Conservation (phyloP, 2,797 vertebrate genomes). For the Balearica regulorum region DNA sequence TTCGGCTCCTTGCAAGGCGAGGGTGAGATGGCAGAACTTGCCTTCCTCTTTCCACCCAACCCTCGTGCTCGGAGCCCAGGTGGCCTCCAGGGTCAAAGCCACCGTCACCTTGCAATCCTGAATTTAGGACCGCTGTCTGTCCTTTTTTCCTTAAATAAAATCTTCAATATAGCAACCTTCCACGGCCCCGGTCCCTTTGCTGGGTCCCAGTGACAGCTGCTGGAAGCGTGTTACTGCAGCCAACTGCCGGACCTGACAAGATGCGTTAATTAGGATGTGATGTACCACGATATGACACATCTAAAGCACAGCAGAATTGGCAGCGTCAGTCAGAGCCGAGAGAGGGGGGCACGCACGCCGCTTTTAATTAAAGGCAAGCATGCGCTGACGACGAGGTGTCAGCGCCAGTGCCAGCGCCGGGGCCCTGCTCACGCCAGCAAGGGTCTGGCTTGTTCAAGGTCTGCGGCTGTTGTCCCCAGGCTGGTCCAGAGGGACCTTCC, state of each 20-base stretch:
- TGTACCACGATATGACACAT: slow-evolving; percentile 62
- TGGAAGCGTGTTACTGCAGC: slow-evolving; percentile 43
- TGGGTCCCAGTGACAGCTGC: slow-evolving; percentile 72
- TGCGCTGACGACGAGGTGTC: slow-evolving; percentile 50
- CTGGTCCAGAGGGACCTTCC: not conserved
- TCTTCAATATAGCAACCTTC: not conserved
- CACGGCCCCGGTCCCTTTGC: not conserved
- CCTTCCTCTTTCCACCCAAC: not conserved
- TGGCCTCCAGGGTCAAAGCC: not conserved
- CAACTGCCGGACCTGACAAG: slow-evolving; percentile 70
- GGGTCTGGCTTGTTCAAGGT: not conserved
- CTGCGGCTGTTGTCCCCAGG: not conserved
- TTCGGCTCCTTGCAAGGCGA: not conserved
- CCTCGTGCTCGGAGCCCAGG: accelerated
- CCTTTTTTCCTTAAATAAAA: not conserved
- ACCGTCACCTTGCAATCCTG: not conserved
- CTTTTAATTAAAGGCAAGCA: slow-evolving; percentile 72
- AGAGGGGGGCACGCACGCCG: slow-evolving; percentile 48
- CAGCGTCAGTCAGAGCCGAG: slow-evolving; percentile 50
- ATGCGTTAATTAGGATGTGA: slow-evolving; percentile 78
- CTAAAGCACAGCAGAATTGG: slow-evolving; percentile 50
- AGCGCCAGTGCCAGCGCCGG: not conserved
- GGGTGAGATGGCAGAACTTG: not conserved
- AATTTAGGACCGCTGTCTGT: not conserved
- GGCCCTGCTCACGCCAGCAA: not conserved